These are phyloP conservation scores for Papilio elwesi DNA, from an alignment of 2,888 invertebrate species.

Conservation along the genomic window DNA sequence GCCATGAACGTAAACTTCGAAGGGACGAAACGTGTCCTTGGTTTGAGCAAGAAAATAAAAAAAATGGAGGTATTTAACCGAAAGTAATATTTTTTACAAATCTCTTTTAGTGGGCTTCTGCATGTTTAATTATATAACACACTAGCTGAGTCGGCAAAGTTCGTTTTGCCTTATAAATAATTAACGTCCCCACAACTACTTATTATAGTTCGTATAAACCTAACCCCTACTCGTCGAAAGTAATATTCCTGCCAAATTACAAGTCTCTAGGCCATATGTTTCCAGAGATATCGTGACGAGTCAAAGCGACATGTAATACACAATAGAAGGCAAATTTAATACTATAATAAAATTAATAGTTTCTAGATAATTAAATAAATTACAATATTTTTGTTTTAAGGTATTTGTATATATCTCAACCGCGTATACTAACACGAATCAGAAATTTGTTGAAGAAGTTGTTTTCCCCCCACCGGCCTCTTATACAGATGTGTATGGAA, in stretches of 20 bases:
- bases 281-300: too few species aligned
- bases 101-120: background rate
- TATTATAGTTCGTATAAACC: too few species aligned
- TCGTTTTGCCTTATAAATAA: too few species aligned
- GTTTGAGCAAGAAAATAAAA: conserved; percentile 55
- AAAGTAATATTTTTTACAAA: background rate
- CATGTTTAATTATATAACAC: background rate
- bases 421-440: conserved; percentile 35
- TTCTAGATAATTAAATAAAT: too few species aligned
- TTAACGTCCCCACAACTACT: too few species aligned
- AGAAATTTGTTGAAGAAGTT: conserved; percentile 35
- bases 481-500: conserved; percentile 35
- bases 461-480: conserved; percentile 37
- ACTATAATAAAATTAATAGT: too few species aligned
- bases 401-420: conserved; percentile 44
- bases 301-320: too few species aligned
- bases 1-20: conserved; percentile 58
- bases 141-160: too few species aligned
- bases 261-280: too few species aligned
- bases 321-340: too few species aligned
- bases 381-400: conserved; percentile 27
- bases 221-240: too few species aligned
- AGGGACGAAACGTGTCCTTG: conserved; percentile 56
- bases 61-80: conserved; percentile 53
- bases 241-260: too few species aligned